Conservation (phyloP, 1,140 invertebrate species). For the Asobara japonica region DNA sequence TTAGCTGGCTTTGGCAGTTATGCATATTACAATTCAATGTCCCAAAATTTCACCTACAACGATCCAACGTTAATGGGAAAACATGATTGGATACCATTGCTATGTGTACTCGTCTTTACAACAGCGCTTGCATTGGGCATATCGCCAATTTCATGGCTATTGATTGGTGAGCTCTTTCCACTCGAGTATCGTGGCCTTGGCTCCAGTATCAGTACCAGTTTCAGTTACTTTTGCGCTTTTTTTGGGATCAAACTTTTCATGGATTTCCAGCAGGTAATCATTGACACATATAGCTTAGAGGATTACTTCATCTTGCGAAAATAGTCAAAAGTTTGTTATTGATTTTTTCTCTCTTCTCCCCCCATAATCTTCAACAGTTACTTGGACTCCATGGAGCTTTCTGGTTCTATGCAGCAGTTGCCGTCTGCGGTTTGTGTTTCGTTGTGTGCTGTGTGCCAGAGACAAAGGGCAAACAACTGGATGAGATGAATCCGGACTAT, state of each 20-base stretch:
- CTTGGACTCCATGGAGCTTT: constrained; percentile 85
- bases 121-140: constrained; percentile 88
- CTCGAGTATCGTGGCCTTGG: constrained; percentile 85
- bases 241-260: constrained; percentile 89
- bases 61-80: constrained; percentile 60
- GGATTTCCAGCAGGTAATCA: constrained; percentile 75
- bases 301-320: constrained; percentile 19
- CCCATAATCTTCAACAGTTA: constrained; percentile 55
- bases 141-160: constrained; percentile 87
- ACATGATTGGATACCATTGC: constrained; percentile 82
- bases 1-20: constrained; percentile 83
- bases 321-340: neutral
- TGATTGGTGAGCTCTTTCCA: constrained; percentile 89
- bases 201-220: constrained; percentile 83
- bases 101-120: constrained; percentile 84
- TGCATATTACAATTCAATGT: constrained; percentile 73
- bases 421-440: constrained; percentile 84
- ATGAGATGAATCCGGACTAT: constrained; percentile 84
- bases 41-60: constrained; percentile 65
- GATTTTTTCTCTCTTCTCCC: neutral
- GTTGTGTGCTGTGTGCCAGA: constrained; percentile 89
- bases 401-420: constrained; percentile 88
- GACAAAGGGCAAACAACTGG: constrained; percentile 87
- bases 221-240: constrained; percentile 89
- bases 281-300: neutral